These are phyloP conservation scores for Lasioglossum albipes DNA, from an alignment of 1,140 invertebrate genomes.

Conservation along the genomic window DNA sequence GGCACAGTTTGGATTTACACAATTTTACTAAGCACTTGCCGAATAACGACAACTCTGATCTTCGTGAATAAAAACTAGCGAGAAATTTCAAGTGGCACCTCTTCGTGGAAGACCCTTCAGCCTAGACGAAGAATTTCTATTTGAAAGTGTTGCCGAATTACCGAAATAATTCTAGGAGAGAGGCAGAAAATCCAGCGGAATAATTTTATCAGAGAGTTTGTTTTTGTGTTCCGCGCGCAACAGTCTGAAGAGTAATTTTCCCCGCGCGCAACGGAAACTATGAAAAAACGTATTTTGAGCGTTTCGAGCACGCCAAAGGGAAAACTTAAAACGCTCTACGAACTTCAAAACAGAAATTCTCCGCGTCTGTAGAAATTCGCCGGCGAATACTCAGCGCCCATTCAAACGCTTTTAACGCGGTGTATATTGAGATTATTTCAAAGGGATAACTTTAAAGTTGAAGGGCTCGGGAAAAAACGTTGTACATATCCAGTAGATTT, in stretches of 20 bases:
- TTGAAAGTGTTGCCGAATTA: too few relatives aligned
- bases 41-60: too few relatives aligned
- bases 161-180: too few relatives aligned
- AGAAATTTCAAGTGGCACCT: too few relatives aligned
- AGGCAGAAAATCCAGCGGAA: too few relatives aligned
- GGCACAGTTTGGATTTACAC: too few relatives aligned
- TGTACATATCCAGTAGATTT: too few relatives aligned
- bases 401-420: neutral
- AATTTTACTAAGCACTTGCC: too few relatives aligned
- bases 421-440: slow-evolving; percentile 1
- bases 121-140: too few relatives aligned
- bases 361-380: neutral
- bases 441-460: neutral
- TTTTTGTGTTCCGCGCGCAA: neutral
- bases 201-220: too few relatives aligned
- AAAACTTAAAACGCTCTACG: neutral
- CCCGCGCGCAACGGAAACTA: neutral
- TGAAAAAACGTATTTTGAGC: neutral
- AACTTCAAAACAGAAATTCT: neutral
- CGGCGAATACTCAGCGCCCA: neutral
- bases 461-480: neutral
- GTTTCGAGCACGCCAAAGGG: neutral
- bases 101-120: too few relatives aligned
- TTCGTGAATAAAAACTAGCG: too few relatives aligned
- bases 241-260: neutral